phyloP scores from a whole-genome alignment of 2,113 vertebrate species.

The Lethenteron camtschaticum region DNA sequence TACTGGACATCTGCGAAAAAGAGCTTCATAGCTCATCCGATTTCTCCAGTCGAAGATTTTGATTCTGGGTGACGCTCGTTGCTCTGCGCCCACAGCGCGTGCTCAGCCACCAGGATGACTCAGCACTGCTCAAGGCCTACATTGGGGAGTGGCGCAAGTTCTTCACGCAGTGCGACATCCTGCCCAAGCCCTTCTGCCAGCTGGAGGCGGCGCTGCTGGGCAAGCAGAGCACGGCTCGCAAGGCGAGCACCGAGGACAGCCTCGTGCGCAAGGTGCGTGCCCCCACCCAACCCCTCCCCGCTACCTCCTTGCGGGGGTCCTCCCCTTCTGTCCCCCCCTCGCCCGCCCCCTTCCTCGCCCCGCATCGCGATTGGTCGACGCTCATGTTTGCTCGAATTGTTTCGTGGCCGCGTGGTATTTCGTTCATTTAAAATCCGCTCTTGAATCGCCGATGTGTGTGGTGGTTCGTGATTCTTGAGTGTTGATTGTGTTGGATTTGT shows the following conservation, averaged over 20 bases:
- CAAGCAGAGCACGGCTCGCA: constrained; percentile 94
- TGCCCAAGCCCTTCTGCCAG: constrained; percentile 84
- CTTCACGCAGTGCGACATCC: constrained; percentile 42
- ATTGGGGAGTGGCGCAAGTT: constrained; percentile 92
- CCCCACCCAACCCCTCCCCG: too few relatives aligned
- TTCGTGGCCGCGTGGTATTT: not conserved
- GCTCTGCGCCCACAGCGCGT: constrained; percentile 39
- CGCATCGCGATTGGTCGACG: too few relatives aligned
- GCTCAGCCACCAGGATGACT: constrained; percentile 93
- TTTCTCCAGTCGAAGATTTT: too few relatives aligned
- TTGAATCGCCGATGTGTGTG: too few relatives aligned
- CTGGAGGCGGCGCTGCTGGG: constrained; percentile 77
- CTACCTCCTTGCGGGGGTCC: too few relatives aligned
- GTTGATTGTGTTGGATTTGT: too few relatives aligned
- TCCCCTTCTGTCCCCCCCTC: too few relatives aligned
- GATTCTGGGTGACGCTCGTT: not conserved
- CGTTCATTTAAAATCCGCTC: not conserved
- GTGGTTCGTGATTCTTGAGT: too few relatives aligned
- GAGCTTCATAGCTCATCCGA: too few relatives aligned
- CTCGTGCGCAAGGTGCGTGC: constrained; percentile 73
- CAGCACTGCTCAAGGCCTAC: constrained; percentile 81
- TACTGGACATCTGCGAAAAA: too few relatives aligned
- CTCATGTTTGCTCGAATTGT: too few relatives aligned
- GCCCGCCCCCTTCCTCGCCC: too few relatives aligned
- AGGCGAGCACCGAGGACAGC: constrained; percentile 89